A percentile compares a stretch with the other conserved stretches of the same genome.
Evolutionary conservation across 2,113 vertebrate genomes (phyloP).

Genomic region (Aramus guarauna): DNA sequence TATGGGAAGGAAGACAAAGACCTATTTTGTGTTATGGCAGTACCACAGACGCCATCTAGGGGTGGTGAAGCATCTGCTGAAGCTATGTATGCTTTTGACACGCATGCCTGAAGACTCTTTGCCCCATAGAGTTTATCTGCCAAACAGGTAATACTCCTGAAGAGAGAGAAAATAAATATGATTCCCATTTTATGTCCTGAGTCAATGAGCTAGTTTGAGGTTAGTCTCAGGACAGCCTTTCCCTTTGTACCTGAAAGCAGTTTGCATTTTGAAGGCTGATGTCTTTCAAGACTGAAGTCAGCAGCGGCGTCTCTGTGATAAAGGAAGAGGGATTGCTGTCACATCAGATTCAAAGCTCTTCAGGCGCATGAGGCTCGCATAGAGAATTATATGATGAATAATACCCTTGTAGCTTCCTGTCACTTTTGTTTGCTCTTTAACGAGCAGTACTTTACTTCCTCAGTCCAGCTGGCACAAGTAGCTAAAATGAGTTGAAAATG

Average conservation of each 20-base stretch:
- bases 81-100: neutral
- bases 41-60: neutral
- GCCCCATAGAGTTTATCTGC: neutral
- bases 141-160: neutral
- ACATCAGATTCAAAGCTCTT: neutral
- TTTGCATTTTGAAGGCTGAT: neutral
- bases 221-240: neutral
- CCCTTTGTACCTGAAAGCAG: neutral
- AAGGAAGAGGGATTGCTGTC: neutral
- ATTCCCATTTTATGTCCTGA: neutral
- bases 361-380: neutral
- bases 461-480: neutral
- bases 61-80: neutral
- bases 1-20: neutral
- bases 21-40: neutral
- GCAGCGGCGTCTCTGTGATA: neutral
- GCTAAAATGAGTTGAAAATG: neutral
- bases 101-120: fast-evolving
- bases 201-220: neutral
- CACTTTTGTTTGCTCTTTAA: neutral
- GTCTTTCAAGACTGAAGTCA: neutral
- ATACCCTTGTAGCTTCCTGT: neutral
- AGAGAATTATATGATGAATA: neutral
- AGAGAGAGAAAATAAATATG: neutral
- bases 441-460: neutral